Percentiles rank a stretch among this genome's conserved stretches.
These are phyloP conservation scores for Gonatopus flavifemur DNA, from an alignment of 1,140 invertebrate genomes.

Conservation along the genomic window DNA sequence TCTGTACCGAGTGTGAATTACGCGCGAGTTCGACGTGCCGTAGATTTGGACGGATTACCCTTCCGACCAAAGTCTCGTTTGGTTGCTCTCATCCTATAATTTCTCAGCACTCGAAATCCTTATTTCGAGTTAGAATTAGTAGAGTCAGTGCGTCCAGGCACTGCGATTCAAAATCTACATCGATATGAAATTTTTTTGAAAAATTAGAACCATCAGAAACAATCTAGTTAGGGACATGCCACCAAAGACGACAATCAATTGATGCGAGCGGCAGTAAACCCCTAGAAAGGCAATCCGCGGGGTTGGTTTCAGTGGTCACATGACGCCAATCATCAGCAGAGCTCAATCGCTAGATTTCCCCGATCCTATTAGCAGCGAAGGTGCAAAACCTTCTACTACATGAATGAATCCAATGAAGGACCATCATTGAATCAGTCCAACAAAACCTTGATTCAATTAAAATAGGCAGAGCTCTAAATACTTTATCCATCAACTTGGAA, in stretches of 20 bases:
- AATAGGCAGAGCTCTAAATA: not conserved
- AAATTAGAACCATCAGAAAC: not conserved
- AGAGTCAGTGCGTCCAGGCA: too few relatives aligned
- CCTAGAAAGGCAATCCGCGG: slow-evolving; percentile 48
- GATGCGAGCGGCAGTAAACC: slow-evolving; percentile 34
- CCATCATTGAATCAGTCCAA: slow-evolving; percentile 15
- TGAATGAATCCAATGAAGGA: slow-evolving; percentile 9
- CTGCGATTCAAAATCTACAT: not conserved
- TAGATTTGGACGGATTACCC: too few relatives aligned
- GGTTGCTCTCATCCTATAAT: too few relatives aligned
- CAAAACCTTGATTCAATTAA: not conserved
- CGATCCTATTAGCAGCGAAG: slow-evolving; percentile 17
- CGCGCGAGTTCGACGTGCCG: too few relatives aligned
- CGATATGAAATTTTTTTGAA: not conserved
- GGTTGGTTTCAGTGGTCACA: slow-evolving; percentile 35
- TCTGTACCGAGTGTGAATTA: too few relatives aligned
- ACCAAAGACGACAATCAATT: slow-evolving; percentile 40
- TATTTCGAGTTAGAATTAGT: too few relatives aligned
- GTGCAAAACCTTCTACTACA: slow-evolving; percentile 2
- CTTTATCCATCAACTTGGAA: slow-evolving; percentile 1
- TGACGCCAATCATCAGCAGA: slow-evolving; percentile 33
- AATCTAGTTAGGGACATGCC: slow-evolving; percentile 24
- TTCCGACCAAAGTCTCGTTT: too few relatives aligned
- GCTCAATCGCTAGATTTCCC: slow-evolving; percentile 29
- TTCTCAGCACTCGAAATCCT: too few relatives aligned